Conservation (phyloP, 1,140 invertebrate genomes). For the Diorhabda elongata region DNA sequence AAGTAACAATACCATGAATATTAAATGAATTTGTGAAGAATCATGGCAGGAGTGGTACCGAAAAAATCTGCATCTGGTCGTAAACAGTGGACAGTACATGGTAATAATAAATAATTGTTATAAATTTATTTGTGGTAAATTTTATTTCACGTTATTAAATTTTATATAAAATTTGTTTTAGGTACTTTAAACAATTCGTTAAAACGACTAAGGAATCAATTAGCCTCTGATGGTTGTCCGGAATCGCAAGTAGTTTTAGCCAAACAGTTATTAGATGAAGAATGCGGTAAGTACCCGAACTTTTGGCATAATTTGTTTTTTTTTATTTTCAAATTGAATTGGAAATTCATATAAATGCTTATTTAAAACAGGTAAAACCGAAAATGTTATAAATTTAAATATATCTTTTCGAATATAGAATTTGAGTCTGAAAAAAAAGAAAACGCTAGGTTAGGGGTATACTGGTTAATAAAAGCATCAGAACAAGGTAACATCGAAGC, state of each 20-base stretch:
- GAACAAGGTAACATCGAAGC: constrained; percentile 86
- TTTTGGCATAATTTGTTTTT: not conserved
- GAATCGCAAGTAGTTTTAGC: constrained; percentile 76
- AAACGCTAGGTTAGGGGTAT: constrained; percentile 68
- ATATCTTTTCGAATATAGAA: constrained; percentile 45
- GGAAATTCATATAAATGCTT: not conserved
- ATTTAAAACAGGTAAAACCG: constrained; percentile 3
- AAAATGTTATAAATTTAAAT: not conserved
- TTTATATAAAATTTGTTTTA: constrained; percentile 42
- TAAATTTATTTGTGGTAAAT: not conserved
- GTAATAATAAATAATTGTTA: constrained; percentile 30
- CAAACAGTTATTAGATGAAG: constrained; percentile 67
- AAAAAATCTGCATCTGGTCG: constrained; percentile 42
- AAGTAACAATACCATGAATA: not conserved
- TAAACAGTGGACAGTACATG: constrained; percentile 46
- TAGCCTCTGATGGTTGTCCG: constrained; percentile 76
- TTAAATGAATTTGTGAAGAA: constrained; percentile 12
- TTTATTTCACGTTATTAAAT: too few species aligned
- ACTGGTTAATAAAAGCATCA: constrained; percentile 85
- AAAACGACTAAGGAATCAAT: constrained; percentile 61
- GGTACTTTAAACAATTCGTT: constrained; percentile 64
- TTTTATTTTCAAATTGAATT: not conserved
- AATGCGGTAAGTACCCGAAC: constrained; percentile 54
- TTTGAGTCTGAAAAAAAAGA: constrained; percentile 55
- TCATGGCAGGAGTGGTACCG: constrained; percentile 44